Conservation (phyloP, 1,140 invertebrate species). For the Liolophura sinensis region DNA sequence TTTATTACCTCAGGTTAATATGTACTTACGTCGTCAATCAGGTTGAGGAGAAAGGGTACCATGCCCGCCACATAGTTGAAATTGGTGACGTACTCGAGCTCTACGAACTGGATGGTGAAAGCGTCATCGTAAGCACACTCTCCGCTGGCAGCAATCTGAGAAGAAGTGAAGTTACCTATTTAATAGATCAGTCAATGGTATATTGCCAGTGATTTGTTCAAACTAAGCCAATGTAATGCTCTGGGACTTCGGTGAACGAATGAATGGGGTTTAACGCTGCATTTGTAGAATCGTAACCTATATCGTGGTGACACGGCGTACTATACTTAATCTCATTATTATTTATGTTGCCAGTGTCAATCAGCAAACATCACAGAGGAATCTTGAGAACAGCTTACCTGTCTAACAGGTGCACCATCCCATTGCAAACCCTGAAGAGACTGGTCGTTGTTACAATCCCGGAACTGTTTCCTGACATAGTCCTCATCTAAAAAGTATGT, state of each 20-base stretch:
- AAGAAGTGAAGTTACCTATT: background rate
- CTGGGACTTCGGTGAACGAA: too few relatives aligned
- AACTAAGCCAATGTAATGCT: too few relatives aligned
- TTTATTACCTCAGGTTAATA: background rate
- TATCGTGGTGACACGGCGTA: too few relatives aligned
- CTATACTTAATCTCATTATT: too few relatives aligned
- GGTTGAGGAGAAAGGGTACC: constrained; percentile 55
- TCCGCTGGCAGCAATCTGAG: constrained; percentile 51
- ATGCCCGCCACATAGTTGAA: constrained; percentile 57
- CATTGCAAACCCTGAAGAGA: constrained; percentile 52
- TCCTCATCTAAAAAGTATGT: constrained; percentile 39
- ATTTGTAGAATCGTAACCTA: too few relatives aligned
- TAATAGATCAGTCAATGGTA: too few relatives aligned
- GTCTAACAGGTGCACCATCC: constrained; percentile 56
- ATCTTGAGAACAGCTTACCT: constrained; percentile 40
- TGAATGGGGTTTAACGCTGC: too few relatives aligned
- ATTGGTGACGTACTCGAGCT: constrained; percentile 40
- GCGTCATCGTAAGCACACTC: constrained; percentile 59
- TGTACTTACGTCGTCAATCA: constrained; percentile 53
- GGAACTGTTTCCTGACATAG: constrained; percentile 52
- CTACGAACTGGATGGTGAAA: constrained; percentile 57
- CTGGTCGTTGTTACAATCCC: constrained; percentile 47
- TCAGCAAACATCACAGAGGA: too few relatives aligned
- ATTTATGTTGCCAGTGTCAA: too few relatives aligned
- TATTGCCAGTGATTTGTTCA: too few relatives aligned